Conservation (phyloP, 2,888 invertebrate genomes). For the Camponotus fellah region DNA sequence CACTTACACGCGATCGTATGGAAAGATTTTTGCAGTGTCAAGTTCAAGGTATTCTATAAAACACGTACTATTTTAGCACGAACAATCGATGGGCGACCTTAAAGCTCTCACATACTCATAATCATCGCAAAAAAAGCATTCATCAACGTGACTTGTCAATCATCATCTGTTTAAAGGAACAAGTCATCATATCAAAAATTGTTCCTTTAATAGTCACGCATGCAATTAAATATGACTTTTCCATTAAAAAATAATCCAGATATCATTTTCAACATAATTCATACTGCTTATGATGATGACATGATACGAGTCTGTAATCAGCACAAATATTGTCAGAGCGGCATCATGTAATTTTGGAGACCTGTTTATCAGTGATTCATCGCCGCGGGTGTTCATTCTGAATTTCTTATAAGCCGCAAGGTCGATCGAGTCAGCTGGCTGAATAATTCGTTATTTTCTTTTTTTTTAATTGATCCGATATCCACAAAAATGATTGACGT, state of each 20-base stretch:
- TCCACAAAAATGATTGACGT: slow-evolving; percentile 31
- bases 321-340: slow-evolving; percentile 17
- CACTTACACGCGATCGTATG: not conserved
- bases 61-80: slow-evolving; percentile 21
- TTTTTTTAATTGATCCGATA: slow-evolving; percentile 12
- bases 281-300: not conserved
- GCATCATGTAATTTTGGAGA: slow-evolving; percentile 50
- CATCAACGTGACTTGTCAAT: not conserved
- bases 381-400: slow-evolving; percentile 17
- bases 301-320: slow-evolving; percentile 11
- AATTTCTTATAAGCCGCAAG: slow-evolving; percentile 43
- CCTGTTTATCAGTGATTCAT: slow-evolving; percentile 68
- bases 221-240: not conserved
- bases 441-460: slow-evolving; percentile 37
- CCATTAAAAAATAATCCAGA: slow-evolving; percentile 5
- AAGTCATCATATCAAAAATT: slow-evolving; percentile 22
- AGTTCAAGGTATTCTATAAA: slow-evolving; percentile 39
- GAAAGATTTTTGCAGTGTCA: slow-evolving; percentile 12
- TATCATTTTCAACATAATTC: slow-evolving; percentile 2
- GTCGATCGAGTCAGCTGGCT: slow-evolving; percentile 42
- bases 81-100: slow-evolving; percentile 27
- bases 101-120: not conserved
- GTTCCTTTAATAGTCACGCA: not conserved
- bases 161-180: not conserved
- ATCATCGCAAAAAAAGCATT: slow-evolving; percentile 11